Percentiles rank a stretch among this genome's conserved stretches.
Conservation (phyloP, 2,797 vertebrate genomes). For the Aulostomus chinensis region DNA sequence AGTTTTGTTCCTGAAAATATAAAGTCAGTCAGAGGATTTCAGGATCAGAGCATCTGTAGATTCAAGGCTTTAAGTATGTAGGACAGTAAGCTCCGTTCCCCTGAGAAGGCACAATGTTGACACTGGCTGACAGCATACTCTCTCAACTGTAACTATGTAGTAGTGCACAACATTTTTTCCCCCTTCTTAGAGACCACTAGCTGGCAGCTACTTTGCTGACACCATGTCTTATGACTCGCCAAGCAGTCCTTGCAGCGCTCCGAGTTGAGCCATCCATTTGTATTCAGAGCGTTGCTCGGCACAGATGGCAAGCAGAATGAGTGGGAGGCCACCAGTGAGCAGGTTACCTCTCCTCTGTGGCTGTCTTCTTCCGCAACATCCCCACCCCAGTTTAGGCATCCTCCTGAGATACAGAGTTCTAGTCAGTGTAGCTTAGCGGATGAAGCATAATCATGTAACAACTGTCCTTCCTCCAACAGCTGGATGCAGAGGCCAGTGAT, state of each 20-base stretch:
- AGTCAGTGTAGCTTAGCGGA: constrained; percentile 33
- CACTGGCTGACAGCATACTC: constrained; percentile 8
- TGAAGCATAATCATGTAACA: constrained; percentile 44
- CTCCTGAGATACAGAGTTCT: constrained; percentile 39
- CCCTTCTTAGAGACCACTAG: constrained; percentile 29
- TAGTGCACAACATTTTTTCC: constrained; percentile 22
- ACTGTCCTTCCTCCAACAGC: constrained; percentile 76
- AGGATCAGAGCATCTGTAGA: not conserved
- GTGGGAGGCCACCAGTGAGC: constrained; percentile 56
- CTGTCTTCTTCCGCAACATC: constrained; percentile 17
- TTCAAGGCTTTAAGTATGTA: not conserved
- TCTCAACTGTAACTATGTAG: constrained; percentile 28
- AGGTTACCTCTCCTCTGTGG: constrained; percentile 52
- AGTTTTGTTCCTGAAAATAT: not conserved
- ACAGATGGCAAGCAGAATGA: constrained; percentile 68
- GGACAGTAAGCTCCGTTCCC: constrained; percentile 7
- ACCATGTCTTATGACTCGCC: constrained; percentile 47
- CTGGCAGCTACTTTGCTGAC: constrained; percentile 51
- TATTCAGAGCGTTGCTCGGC: constrained; percentile 51
- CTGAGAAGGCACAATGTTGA: constrained; percentile 3
- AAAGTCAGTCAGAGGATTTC: constrained; percentile 3
- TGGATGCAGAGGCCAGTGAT: constrained; percentile 93
- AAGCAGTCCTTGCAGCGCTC: constrained; percentile 43
- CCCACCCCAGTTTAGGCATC: constrained; percentile 36
- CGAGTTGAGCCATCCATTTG: constrained; percentile 62